Base-by-base conservation (phyloP, 2,797 vertebrate genomes). In the Chelon labrosus region DNA sequence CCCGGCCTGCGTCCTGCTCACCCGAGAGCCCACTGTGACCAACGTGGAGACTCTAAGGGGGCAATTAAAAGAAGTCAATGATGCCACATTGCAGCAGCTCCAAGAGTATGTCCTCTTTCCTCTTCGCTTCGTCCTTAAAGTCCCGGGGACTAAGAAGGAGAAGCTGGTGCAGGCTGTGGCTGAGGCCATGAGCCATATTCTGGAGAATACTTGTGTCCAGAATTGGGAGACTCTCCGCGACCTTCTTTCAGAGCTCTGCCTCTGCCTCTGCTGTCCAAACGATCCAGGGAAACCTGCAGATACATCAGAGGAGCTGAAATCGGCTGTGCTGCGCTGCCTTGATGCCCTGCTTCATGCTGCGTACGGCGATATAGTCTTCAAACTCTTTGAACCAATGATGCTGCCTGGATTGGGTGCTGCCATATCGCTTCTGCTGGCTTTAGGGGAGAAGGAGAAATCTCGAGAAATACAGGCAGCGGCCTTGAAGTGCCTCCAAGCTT, bases 91-190 rank as follows among this genome's bases (percentile, higher is more conserved):
- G 63, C 97, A 99, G 92, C 95, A 97, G 71, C 96, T 99, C 49
- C 96, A 98, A 86, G 97, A 98, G 57, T 99, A 99, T 1, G 81
- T 99, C 44, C 95, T 99, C 50, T 99, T 99, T 74, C 98, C 98
- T 1, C 91, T 99, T 70, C 94, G 97, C 41, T 97, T 98, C 9
- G 80, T 96, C 55, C 95, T 99, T 17, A 96, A 95, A 89, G 90
- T 92, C 8, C 95, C 97, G 0, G 95, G 94, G 0, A 86, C 92
- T 10, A 96, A 92, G 81, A 95, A 88, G 58, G 95, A 97, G 53
- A 87, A 93, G 1, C 62, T 97, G 75, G 83, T 96, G 70, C 95
- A 94, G 87, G 92, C 93, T 1, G 93, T 95, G 78, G 93, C 95
- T 50, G 94, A 95, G 41, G 94, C 96, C 63, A 68, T 98, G 54